These are phyloP conservation scores for Ciconia boyciana DNA, from an alignment of 2,113 vertebrate species.

Conservation along the genomic window DNA sequence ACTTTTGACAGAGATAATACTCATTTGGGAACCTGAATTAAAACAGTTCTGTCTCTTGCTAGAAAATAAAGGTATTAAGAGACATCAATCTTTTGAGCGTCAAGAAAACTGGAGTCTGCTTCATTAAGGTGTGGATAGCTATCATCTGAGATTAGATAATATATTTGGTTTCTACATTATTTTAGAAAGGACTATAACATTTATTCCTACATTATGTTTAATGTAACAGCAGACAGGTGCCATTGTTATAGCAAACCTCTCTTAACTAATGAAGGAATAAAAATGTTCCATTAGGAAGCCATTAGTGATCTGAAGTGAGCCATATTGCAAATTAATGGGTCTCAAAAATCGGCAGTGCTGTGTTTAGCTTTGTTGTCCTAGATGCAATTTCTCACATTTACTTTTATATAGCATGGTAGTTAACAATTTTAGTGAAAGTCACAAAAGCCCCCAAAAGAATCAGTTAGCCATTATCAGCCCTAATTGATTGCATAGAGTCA, in stretches of 20 bases:
- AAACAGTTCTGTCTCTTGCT: not conserved
- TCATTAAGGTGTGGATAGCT: not conserved
- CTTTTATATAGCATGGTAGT: not conserved
- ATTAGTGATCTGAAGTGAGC: not conserved
- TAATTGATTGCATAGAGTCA: not conserved
- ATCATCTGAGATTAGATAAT: not conserved
- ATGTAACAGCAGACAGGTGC: not conserved
- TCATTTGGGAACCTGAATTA: not conserved
- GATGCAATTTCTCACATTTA: not conserved
- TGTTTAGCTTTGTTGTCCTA: not conserved
- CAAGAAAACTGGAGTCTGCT: not conserved
- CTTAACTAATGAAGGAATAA: not conserved
- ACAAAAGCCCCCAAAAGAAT: not conserved
- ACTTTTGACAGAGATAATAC: not conserved
- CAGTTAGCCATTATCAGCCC: not conserved
- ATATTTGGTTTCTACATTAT: not conserved
- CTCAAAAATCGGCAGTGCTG: not conserved
- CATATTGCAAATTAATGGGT: not conserved
- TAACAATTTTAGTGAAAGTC: not conserved
- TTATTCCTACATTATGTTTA: not conserved
- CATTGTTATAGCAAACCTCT: not conserved
- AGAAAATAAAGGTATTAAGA: not conserved
- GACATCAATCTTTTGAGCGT: not conserved
- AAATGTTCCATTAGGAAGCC: conserved; percentile 10
- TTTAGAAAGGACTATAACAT: not conserved